Percentiles rank a stretch among this genome's conserved stretches.
Conservation (phyloP, 2,888 invertebrate species). For the Tetrapedia diversipes region DNA sequence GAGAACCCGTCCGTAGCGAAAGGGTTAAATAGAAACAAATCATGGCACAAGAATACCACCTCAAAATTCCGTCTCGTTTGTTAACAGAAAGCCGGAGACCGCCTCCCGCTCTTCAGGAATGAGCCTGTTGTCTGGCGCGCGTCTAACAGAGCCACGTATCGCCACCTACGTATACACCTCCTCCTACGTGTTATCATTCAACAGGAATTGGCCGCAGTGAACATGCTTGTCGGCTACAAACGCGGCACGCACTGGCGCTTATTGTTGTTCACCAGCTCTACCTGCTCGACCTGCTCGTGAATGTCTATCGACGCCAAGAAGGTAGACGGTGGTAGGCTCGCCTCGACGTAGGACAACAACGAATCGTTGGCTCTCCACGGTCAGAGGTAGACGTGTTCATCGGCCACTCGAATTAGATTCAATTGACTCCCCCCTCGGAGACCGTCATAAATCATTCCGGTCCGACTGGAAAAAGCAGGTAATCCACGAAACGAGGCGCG, state of each 20-base stretch:
- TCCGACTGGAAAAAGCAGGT: background rate
- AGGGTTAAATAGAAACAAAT: slow-evolving; percentile 2
- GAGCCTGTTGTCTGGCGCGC: slow-evolving; percentile 50
- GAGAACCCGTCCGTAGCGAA: no score
- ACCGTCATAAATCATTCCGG: slow-evolving; percentile 40
- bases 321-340: slow-evolving; percentile 29
- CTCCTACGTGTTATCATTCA: slow-evolving; percentile 62
- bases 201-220: slow-evolving; percentile 48
- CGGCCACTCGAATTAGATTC: slow-evolving; percentile 42
- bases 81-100: slow-evolving; percentile 37
- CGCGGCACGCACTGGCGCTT: slow-evolving; percentile 55
- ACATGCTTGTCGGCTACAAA: slow-evolving; percentile 26
- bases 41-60: background rate
- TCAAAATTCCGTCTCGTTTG: slow-evolving; percentile 39
- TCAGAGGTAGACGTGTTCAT: slow-evolving; percentile 33
- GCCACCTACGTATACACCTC: slow-evolving; percentile 58
- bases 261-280: slow-evolving; percentile 48
- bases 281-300: slow-evolving; percentile 36
- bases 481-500: slow-evolving; percentile 33
- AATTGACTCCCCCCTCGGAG: slow-evolving; percentile 35
- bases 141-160: slow-evolving; percentile 47
- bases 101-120: slow-evolving; percentile 24
- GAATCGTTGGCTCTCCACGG: slow-evolving; percentile 11
- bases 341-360: slow-evolving; percentile 17
- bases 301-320: slow-evolving; percentile 39